Evolutionary conservation across 2,113 vertebrate genomes (phyloP).

Genomic region (Eonycteris spelaea): DNA sequence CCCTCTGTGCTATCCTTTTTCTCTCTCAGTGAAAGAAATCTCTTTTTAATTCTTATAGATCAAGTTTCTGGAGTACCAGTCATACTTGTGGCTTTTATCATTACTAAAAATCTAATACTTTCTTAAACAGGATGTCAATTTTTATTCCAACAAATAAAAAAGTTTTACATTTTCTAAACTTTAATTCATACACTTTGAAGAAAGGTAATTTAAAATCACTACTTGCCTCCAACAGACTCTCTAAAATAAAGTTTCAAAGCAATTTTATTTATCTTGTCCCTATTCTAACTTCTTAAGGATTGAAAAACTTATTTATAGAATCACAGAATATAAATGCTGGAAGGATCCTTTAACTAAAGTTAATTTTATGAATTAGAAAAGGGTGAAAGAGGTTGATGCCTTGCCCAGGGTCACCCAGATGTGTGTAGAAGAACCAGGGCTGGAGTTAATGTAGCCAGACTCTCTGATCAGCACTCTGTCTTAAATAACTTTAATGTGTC

Average conservation of each 20-base stretch:
- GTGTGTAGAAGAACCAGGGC: neutral
- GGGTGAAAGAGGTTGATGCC: neutral
- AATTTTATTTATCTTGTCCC: neutral
- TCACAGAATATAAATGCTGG: neutral
- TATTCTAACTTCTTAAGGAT: neutral
- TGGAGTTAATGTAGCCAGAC: neutral
- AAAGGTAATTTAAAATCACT: conserved; percentile 30
- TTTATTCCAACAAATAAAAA: conserved; percentile 51
- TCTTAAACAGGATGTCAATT: conserved; percentile 25
- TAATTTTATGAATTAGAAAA: neutral
- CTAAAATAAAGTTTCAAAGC: neutral
- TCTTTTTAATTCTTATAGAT: conserved; percentile 26
- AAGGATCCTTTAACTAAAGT: neutral
- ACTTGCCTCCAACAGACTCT: neutral
- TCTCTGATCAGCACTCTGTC: neutral
- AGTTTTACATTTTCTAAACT: conserved; percentile 18
- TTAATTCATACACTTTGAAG: conserved; percentile 19
- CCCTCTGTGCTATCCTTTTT: neutral
- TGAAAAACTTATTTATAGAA: neutral
- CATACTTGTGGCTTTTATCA: conserved; percentile 46
- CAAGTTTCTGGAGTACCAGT: conserved; percentile 4
- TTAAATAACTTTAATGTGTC: neutral
- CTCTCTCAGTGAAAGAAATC: neutral
- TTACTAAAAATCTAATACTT: conserved; percentile 16
- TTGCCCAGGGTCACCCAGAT: neutral